A percentile compares a stretch with the other conserved stretches of the same genome.
These are phyloP conservation scores for Pomatostomus ruficeps DNA, from an alignment of 2,113 vertebrate species.

Conservation along the genomic window DNA sequence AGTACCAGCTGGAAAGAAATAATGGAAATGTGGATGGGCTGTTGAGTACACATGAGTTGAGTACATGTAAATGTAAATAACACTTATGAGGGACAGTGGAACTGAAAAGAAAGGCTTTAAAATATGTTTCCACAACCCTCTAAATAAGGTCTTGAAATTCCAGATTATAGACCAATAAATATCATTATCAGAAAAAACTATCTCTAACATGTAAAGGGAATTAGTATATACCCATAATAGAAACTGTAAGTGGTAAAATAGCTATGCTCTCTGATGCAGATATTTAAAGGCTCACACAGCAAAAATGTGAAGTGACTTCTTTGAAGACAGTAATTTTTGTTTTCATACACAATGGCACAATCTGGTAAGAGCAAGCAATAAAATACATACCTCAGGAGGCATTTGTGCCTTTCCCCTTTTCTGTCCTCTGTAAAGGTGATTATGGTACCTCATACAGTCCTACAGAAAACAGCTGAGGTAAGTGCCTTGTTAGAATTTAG, in stretches of 20 bases:
- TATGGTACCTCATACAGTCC: neutral
- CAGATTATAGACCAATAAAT: neutral
- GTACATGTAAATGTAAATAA: slow-evolving; percentile 11
- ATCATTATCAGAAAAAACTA: neutral
- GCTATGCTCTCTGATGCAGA: neutral
- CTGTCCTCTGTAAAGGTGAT: neutral
- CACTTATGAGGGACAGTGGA: neutral
- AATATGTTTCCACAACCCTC: neutral
- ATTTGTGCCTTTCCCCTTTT: neutral
- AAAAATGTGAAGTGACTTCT: neutral
- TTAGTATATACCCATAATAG: neutral
- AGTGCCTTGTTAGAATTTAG: neutral
- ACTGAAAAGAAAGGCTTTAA: neutral
- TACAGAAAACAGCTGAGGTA: neutral
- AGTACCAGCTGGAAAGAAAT: slow-evolving; percentile 18
- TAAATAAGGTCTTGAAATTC: neutral
- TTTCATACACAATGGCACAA: neutral
- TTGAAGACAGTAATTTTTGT: neutral
- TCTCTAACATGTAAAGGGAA: neutral
- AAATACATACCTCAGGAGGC: neutral
- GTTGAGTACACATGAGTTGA: neutral
- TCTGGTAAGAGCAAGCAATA: neutral
- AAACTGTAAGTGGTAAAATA: neutral
- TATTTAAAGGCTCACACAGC: neutral
- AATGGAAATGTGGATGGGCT: slow-evolving; percentile 3